Base-by-base conservation (phyloP, 2,113 vertebrate genomes). In the Tretioscincus oriximinensis region DNA sequence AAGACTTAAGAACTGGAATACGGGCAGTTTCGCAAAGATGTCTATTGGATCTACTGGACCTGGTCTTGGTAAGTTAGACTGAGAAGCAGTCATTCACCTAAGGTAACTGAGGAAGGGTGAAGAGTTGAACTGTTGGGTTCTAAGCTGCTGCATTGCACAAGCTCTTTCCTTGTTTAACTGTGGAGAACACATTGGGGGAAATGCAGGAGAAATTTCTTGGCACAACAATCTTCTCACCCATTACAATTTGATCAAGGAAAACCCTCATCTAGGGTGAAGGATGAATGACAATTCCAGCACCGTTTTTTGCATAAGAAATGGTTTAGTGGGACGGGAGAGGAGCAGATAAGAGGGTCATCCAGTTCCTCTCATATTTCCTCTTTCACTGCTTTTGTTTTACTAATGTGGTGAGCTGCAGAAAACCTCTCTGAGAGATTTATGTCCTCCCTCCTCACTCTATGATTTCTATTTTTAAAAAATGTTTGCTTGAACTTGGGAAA, bases 401-500 rank as follows among this genome's bases (percentile, higher is more conserved):
- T 85, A 78, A 86, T 91, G 65, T 77, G 82, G 54, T 85, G 88
- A 41, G 47, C 10, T 78, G 87, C 81, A 86, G 72, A 54, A 21
- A 3, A 12, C 16, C 18, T 41, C 29, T n/a, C 41, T 7, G 3
- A 60, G 73, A 85, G 85, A 88, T 92, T 91, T 90, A 73, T 80
- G 84, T 81, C 82, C 85, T 75, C 85, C 35, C 66, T 0, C 49
- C 86, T 41, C 35, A 5, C 35, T 9, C 9, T 51, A 51, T 5
- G 14, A 14, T 18, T 58, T 58, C 54, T 58, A 89, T 91, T 91
- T 84, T 77, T n/a, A n/a, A 73, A 90, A 91, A 89, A 84, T 91
- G 87, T 88, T 78, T 82, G 75, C 73, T 87, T 69, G 45, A 86
- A 83, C 84, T 92, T 88, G 82, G 88, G 84, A 85, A 85, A 83